phyloP scores from a whole-genome alignment of 2,888 invertebrate genomes.

The Baccha elongata region DNA sequence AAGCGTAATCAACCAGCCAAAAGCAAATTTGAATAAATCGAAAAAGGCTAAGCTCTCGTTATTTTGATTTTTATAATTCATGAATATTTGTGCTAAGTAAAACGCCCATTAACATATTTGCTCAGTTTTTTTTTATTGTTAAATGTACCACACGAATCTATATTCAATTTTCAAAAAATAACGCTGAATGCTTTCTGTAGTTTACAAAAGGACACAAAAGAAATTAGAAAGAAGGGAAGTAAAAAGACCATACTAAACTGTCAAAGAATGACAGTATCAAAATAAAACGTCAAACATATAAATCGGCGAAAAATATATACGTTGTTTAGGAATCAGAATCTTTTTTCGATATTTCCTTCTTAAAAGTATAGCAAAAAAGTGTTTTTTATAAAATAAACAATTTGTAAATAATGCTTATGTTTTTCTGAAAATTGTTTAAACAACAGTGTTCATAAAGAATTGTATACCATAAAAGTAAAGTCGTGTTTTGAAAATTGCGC shows the following conservation, averaged over 20 bases:
- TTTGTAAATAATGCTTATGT: background rate
- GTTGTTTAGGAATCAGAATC: slow-evolving; percentile 71
- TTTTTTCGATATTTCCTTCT: slow-evolving; percentile 61
- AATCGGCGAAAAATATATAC: slow-evolving; percentile 75
- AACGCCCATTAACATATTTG: too few species aligned
- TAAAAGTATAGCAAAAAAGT: slow-evolving; percentile 28
- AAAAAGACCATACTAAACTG: slow-evolving; percentile 2
- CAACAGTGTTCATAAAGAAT: background rate
- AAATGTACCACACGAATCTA: too few species aligned
- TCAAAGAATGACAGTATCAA: slow-evolving; percentile 74
- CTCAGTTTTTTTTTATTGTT: too few species aligned
- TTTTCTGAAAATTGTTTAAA: background rate
- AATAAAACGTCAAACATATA: slow-evolving; percentile 76
- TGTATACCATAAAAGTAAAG: background rate
- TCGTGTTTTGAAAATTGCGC: slow-evolving; percentile 12
- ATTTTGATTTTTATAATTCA: too few species aligned
- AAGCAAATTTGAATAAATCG: too few species aligned
- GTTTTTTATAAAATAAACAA: slow-evolving; percentile 37
- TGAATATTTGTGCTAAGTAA: too few species aligned
- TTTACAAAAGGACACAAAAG: background rate
- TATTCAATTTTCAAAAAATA: too few species aligned
- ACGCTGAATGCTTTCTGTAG: background rate
- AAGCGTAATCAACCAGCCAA: too few species aligned
- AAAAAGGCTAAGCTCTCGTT: too few species aligned
- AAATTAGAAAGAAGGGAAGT: background rate